These are phyloP conservation scores for Sphyrna mokarran DNA, from an alignment of 2,113 vertebrate genomes.

Conservation along the genomic window DNA sequence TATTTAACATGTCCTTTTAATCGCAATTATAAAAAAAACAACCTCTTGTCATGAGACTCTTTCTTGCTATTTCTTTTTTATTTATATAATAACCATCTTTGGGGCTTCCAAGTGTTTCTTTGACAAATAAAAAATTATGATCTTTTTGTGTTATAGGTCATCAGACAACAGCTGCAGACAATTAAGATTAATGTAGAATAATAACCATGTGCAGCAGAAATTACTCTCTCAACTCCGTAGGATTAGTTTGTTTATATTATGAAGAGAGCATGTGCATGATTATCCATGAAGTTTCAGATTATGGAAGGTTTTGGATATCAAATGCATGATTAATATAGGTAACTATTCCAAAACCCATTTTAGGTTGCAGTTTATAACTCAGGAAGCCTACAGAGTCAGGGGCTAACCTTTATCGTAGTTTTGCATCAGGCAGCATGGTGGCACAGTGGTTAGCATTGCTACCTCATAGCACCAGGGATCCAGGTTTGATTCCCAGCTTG, in stretches of 20 bases:
- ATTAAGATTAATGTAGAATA: background rate
- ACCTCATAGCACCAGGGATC: no score
- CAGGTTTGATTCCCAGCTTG: no score
- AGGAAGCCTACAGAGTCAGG: background rate
- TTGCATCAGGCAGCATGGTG: background rate
- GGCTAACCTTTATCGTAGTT: background rate
- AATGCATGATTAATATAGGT: background rate
- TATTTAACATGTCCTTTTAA: background rate
- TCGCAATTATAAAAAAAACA: background rate
- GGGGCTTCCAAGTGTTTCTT: constrained; percentile 40
- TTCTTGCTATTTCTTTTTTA: constrained; percentile 12
- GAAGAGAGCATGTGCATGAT: background rate
- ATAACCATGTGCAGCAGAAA: constrained; percentile 27
- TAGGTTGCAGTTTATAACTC: background rate
- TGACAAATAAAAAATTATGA: constrained; percentile 35
- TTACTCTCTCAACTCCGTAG: background rate
- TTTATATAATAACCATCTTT: constrained; percentile 40
- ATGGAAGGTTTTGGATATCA: background rate
- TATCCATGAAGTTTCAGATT: background rate
- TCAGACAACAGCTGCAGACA: constrained; percentile 38
- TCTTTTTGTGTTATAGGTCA: constrained; percentile 38
- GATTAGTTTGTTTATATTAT: background rate
- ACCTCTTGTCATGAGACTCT: background rate
- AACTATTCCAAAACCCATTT: background rate
- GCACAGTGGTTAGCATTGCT: no score